Percentiles rank a stretch among this genome's conserved stretches.
Conservation (phyloP, 2,888 invertebrate genomes). For the Pyrrhia umbra region DNA sequence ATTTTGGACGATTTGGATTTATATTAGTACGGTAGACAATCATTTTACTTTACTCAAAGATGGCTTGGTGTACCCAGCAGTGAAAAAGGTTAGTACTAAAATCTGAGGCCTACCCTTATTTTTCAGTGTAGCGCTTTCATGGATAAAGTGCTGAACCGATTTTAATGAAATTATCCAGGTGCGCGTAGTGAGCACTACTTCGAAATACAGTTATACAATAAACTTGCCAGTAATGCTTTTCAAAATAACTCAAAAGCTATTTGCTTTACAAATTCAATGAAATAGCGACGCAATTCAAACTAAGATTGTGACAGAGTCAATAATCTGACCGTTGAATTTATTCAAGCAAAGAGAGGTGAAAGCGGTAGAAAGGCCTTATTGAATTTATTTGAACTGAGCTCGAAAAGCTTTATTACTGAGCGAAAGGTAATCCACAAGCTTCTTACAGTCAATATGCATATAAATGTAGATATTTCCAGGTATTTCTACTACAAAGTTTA, state of each 20-base stretch:
- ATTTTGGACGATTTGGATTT: constrained; percentile 31
- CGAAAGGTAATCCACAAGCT: constrained; percentile 8
- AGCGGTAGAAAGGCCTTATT: constrained; percentile 26
- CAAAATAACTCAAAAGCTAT: constrained; percentile 1
- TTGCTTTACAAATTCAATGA: constrained; percentile 4
- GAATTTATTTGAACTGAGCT: constrained; percentile 31
- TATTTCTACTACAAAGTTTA: constrained; percentile 9
- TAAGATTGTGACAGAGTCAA: constrained; percentile 20
- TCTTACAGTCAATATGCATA: constrained; percentile 15
- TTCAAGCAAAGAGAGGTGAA: constrained; percentile 18
- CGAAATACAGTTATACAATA: not conserved
- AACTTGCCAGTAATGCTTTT: not conserved
- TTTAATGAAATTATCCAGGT: no score
- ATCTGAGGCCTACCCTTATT: no score
- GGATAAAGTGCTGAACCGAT: no score
- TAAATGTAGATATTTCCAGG: not conserved
- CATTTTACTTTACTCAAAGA: constrained; percentile 3
- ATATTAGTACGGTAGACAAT: not conserved
- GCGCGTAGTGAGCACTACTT: not conserved
- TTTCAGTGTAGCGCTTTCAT: no score
- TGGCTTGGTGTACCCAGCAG: not conserved
- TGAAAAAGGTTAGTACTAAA: no score
- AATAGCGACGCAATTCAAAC: constrained; percentile 23
- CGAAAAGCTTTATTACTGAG: constrained; percentile 24
- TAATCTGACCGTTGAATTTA: constrained; percentile 29